Conservation (phyloP, 2,888 invertebrate species). For the Mythimna loreyi region DNA sequence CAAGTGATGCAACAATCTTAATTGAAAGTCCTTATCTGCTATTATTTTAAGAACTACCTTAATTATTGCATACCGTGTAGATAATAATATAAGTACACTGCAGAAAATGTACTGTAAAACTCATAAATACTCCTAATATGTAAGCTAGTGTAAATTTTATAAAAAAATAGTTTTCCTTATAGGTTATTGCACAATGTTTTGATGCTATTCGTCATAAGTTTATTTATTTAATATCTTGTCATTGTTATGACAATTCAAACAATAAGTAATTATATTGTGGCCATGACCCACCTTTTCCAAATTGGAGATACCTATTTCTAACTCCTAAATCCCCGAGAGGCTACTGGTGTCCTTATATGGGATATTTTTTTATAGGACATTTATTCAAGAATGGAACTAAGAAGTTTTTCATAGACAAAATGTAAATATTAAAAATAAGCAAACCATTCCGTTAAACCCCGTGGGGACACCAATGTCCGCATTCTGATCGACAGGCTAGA, state of each 20-base stretch:
- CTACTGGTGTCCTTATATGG: too few species aligned
- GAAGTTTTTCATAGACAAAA: too few species aligned
- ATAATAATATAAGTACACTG: not conserved
- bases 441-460: too few species aligned
- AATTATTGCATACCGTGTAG: not conserved
- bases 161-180: not conserved
- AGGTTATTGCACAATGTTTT: conserved; percentile 18
- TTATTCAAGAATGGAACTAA: too few species aligned
- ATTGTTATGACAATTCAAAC: conserved; percentile 1
- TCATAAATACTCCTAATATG: too few species aligned
- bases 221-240: not conserved
- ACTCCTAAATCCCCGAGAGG: too few species aligned
- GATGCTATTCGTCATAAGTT: not conserved
- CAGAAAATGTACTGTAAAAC: too few species aligned
- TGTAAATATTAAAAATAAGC: too few species aligned
- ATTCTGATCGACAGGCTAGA: too few species aligned
- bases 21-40: not conserved
- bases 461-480: too few species aligned
- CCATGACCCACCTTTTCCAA: not conserved
- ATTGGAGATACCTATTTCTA: not conserved
- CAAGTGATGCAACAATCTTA: conserved; percentile 32
- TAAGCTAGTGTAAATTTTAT: too few species aligned
- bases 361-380: too few species aligned
- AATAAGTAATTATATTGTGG: not conserved
- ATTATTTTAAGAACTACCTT: not conserved